These are phyloP conservation scores for Phylloscopus trochilus DNA, from an alignment of 2,113 vertebrate species.

Conservation along the genomic window DNA sequence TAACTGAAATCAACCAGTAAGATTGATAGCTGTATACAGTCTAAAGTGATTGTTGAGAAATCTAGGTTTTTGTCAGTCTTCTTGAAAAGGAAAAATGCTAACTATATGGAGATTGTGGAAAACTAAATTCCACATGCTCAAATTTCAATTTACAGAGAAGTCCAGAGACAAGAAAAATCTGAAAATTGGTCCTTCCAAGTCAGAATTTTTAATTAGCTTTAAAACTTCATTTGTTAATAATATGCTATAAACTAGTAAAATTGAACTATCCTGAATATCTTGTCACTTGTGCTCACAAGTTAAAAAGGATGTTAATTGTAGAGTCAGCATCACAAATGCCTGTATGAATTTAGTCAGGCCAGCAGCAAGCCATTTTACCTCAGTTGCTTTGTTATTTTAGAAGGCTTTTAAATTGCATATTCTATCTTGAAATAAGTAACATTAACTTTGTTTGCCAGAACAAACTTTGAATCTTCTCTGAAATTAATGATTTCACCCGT, in stretches of 20 bases:
- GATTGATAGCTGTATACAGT: not conserved
- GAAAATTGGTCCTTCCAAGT: not conserved
- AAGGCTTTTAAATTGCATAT: not conserved
- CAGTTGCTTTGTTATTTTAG: not conserved
- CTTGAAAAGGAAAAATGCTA: not conserved
- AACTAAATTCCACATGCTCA: not conserved
- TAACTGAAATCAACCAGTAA: not conserved
- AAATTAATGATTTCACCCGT: not conserved
- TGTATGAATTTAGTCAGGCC: not conserved
- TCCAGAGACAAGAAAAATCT: not conserved
- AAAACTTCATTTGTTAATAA: not conserved
- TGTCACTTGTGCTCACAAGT: not conserved
- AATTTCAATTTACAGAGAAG: not conserved
- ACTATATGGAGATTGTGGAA: not conserved
- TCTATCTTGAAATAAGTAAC: not conserved
- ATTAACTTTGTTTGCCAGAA: not conserved
- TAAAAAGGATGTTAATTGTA: not conserved
- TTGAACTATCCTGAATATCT: not conserved
- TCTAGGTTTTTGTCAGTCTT: not conserved
- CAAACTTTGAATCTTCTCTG: not conserved
- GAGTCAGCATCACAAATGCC: not conserved
- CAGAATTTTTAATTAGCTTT: not conserved
- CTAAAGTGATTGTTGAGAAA: not conserved
- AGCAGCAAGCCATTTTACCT: not conserved
- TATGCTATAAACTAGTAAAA: not conserved